These are phyloP conservation scores for Laticauda colubrina DNA, from an alignment of 2,113 vertebrate genomes.

Conservation along the genomic window DNA sequence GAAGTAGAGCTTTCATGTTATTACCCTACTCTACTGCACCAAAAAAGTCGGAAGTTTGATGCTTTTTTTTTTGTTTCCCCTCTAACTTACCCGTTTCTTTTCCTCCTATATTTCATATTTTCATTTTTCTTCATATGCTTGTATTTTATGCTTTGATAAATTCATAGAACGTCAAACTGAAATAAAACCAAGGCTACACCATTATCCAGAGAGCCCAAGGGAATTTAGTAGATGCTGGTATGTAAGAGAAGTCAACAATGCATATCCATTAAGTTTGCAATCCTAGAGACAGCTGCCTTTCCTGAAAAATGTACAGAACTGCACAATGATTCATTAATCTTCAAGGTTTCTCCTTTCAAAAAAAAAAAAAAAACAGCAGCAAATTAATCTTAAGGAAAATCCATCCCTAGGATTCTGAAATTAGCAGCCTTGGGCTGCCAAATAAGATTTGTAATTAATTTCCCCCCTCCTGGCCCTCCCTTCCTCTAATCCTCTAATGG, in stretches of 20 bases:
- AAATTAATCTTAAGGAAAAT: not conserved
- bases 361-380: not conserved
- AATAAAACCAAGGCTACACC: not conserved
- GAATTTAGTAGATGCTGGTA: not conserved
- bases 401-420: not conserved
- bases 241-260: not conserved
- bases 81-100: no score
- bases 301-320: not conserved
- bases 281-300: not conserved
- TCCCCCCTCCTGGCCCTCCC: no score
- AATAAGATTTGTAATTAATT: constrained; percentile 15
- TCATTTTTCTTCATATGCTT: no score
- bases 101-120: no score
- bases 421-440: not conserved
- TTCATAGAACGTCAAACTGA: no score
- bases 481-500: not conserved
- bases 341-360: not conserved
- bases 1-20: no score
- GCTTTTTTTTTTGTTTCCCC: no score
- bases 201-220: not conserved
- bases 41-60: no score
- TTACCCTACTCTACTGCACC: no score
- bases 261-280: not conserved
- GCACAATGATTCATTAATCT: not conserved
- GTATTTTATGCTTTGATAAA: no score